Conservation (phyloP, 23 tunicate species). For the Pegea sp. region DNA sequence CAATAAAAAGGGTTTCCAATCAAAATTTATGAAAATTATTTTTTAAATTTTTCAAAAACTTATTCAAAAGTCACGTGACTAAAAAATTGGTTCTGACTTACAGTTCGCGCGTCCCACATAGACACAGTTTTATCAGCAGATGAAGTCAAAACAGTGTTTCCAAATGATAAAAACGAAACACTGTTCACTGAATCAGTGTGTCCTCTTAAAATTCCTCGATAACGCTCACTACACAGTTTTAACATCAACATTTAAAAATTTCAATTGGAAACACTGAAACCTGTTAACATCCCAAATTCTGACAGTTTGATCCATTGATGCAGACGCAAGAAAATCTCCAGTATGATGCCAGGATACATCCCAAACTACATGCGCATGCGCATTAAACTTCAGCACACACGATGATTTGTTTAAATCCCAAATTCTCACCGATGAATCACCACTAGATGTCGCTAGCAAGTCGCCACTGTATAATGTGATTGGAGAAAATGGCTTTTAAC, state of each 20-base stretch:
- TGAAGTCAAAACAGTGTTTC: constrained; percentile 58
- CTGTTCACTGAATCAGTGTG: constrained; percentile 90
- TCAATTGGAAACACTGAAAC: constrained; percentile 1
- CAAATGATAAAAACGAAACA: constrained; percentile 40
- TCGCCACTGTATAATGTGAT: constrained; percentile 26
- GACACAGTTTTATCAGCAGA: constrained; percentile 85
- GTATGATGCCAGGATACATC: constrained; percentile 92
- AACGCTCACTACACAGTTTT: constrained; percentile 39
- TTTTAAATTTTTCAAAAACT: neutral
- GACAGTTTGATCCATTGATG: constrained; percentile 89
- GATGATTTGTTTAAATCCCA: constrained; percentile 81
- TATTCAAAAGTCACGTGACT: neutral
- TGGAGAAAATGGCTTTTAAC: constrained; percentile 1
- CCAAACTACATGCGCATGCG: constrained; percentile 95
- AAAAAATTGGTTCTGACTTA: too few relatives aligned
- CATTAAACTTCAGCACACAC: constrained; percentile 48
- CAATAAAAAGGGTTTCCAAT: neutral
- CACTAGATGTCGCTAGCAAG: constrained; percentile 67
- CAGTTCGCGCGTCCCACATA: constrained; percentile 94
- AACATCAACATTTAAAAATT: neutral
- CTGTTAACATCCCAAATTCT: constrained; percentile 86
- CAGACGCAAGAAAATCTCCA: constrained; percentile 89
- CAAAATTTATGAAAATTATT: neutral
- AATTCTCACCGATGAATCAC: constrained; percentile 56
- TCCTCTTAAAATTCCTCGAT: constrained; percentile 69